These are phyloP conservation scores for Drosophila novamexicana DNA, from an alignment of 1,140 invertebrate genomes.

Conservation along the genomic window DNA sequence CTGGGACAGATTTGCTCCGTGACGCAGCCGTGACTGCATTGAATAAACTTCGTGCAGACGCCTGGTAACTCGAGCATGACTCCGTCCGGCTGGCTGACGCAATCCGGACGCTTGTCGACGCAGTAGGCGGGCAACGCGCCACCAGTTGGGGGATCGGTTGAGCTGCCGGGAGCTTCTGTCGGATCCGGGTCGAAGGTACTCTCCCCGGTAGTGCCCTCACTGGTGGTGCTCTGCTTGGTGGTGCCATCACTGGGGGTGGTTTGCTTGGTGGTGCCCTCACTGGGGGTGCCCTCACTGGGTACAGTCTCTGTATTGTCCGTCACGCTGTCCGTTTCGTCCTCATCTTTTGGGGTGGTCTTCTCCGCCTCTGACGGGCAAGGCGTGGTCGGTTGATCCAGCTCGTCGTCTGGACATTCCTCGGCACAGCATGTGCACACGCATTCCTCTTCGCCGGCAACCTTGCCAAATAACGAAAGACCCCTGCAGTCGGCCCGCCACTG, in stretches of 20 bases:
- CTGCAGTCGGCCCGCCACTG: constrained; percentile 66
- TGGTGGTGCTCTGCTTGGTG: background rate
- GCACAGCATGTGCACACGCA: constrained; percentile 62
- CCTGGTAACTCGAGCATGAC: constrained; percentile 28
- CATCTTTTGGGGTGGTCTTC: constrained; percentile 1
- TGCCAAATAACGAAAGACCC: constrained; percentile 38
- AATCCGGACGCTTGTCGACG: constrained; percentile 21
- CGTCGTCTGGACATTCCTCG: constrained; percentile 38
- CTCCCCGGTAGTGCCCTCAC: background rate
- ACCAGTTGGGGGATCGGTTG: background rate
- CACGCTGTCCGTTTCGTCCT: background rate
- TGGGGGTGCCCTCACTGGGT: background rate
- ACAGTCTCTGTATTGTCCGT: background rate
- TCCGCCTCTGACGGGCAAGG: constrained; percentile 11
- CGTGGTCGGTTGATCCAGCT: constrained; percentile 7
- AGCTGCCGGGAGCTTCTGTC: background rate
- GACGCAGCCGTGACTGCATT: constrained; percentile 53
- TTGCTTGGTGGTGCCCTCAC: background rate
- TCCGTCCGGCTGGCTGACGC: constrained; percentile 18
- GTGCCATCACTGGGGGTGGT: background rate
- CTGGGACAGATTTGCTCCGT: constrained; percentile 50
- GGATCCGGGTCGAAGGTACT: background rate
- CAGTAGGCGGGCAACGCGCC: constrained; percentile 41
- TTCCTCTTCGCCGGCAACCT: constrained; percentile 14
- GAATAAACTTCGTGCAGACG: constrained; percentile 47